phyloP scores from a whole-genome alignment of 2,113 vertebrate genomes.

The Scomber scombrus region DNA sequence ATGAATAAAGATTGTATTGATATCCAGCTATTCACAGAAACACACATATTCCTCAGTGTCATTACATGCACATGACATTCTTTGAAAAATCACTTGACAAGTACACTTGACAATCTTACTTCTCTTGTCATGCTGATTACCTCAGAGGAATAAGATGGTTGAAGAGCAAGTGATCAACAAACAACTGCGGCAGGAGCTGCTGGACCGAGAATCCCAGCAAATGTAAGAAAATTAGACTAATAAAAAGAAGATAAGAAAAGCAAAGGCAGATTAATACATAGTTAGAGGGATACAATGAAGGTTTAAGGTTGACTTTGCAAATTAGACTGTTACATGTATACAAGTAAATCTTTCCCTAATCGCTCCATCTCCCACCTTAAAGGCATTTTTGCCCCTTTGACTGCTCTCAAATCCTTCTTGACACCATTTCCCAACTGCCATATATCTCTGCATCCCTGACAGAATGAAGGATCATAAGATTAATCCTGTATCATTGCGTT shows the following conservation, averaged over 20 bases:
- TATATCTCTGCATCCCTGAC: slow-evolving; percentile 1
- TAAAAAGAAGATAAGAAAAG: not conserved
- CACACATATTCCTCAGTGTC: not conserved
- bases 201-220: slow-evolving; percentile 91
- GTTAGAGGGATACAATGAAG: not conserved
- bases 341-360: too few species aligned
- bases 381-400: too few species aligned
- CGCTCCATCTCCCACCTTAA: too few species aligned
- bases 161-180: slow-evolving; percentile 91
- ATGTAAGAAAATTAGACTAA: slow-evolving; percentile 84
- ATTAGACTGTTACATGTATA: too few species aligned
- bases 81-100: not conserved
- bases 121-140: slow-evolving; percentile 56
- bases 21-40: not conserved
- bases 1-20: not conserved
- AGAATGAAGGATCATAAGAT: slow-evolving; percentile 90
- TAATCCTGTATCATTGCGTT: slow-evolving; percentile 88
- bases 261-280: not conserved
- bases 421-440: not conserved
- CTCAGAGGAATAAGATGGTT: slow-evolving; percentile 62
- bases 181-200: slow-evolving; percentile 90
- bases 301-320: too few species aligned
- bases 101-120: not conserved
- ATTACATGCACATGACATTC: not conserved
- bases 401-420: not conserved